Base-by-base conservation (phyloP, 2,113 vertebrate species). In the Strigops habroptila region DNA sequence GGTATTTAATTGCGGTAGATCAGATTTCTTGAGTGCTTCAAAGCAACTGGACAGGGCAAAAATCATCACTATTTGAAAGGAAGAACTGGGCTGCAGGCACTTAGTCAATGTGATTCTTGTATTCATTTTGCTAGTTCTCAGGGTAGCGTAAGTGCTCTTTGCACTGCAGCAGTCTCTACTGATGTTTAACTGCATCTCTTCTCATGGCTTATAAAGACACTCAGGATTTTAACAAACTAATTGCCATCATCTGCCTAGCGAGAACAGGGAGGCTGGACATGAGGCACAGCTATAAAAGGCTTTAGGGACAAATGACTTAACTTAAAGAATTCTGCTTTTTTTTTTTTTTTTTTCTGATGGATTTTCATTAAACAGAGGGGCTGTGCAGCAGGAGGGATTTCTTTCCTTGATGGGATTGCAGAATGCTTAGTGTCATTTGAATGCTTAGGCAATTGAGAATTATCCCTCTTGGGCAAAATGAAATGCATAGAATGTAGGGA, bases 131-230 rank as follows among this genome's bases (percentile, higher is more conserved):
- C 49, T 80, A 14, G 37, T 76, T 94, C 49, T 69, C 53, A 51
- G 51, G 48, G 49, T 41, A 63, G 73, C 16, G 2, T 64, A 62
- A 95, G 60, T 55, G 69, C 73, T 94, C 37, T 78, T 93, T 64
- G 88, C 80, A 53, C 77, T 89, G 86, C 86, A 85, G 94, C 67
- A 95, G 59, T 30, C 43, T 64, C 44, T 92, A 83, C 83, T 87
- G 62, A 39, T 87, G 49, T 76, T 81, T 84, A n/a, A n/a, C 52
- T 91, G 48, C 33, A 19, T 76, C 43, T 59, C 69, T 73, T 63
- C 46, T 67, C 27, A 9, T 3, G 6, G 33, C 9, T 82, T 86
- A n/a, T 55, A 59, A 51, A 64, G 52, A 80, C 18, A 46, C 14
- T 63, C 46, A 7, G 67, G 63, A 63, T 90, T 94, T 92, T 91